These are phyloP conservation scores for Oncorhynchus mykiss DNA, from an alignment of 2,113 vertebrate species.

Conservation along the genomic window DNA sequence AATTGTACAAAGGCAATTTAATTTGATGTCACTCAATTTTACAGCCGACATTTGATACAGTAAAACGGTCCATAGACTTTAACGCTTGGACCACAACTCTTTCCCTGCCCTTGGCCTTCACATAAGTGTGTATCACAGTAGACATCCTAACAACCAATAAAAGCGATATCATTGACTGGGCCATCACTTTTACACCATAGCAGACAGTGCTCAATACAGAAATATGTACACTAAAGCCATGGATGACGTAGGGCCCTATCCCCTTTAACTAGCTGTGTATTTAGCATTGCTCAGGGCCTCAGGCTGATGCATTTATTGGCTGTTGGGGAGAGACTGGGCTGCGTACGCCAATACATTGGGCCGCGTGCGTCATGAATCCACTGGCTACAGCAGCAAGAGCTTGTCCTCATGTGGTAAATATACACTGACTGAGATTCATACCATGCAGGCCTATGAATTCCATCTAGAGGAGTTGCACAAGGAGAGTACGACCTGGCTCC, in stretches of 20 bases:
- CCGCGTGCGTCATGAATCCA: constrained; percentile 22
- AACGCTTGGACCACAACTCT: too few relatives aligned
- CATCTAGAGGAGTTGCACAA: not conserved
- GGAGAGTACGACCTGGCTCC: not conserved
- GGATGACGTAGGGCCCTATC: not conserved
- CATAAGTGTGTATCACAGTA: not conserved
- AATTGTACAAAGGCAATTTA: not conserved
- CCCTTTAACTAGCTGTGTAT: constrained; percentile 29
- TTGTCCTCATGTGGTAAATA: not conserved
- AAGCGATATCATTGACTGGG: not conserved
- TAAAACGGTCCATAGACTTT: not conserved
- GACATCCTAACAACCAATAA: not conserved
- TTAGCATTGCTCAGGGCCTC: constrained; percentile 10
- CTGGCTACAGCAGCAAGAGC: not conserved
- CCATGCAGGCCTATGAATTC: not conserved
- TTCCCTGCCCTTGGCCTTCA: not conserved
- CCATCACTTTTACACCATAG: constrained; percentile 26
- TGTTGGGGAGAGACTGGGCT: constrained; percentile 25
- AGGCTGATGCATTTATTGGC: constrained; percentile 12
- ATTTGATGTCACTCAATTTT: not conserved
- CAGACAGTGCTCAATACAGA: constrained; percentile 59
- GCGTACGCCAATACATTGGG: not conserved
- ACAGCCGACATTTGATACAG: not conserved
- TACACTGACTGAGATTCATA: not conserved
- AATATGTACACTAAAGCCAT: constrained; percentile 54